Evolutionary conservation across 2,888 invertebrate genomes (phyloP), one percentile per base, ranked within the genome.

Genomic region (Amorpha juglandis): DNA sequence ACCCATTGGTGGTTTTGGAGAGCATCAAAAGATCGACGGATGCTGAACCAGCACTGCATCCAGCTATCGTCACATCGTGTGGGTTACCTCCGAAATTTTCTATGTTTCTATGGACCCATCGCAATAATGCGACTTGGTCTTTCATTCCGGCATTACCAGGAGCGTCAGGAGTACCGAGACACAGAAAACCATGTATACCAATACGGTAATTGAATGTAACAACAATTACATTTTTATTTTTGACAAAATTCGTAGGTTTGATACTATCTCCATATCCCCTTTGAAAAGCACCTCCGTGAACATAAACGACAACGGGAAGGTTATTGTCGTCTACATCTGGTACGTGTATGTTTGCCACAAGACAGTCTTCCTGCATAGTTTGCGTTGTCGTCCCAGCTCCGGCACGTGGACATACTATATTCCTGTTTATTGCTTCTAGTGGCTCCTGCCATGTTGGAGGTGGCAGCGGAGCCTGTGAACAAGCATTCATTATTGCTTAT

Each of bases 261-360:
- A 76, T 8, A 42, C 66, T 69, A 67, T 83, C 76, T 0, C 90
- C 87, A 48, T 67, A 78, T 2, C 91, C 92, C 1, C 79, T 52
- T 71, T 86, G 77, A 67, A 82, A 92, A 1, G 81, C 90, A 9
- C 93, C 93, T 16, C 92, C 92, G 62, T 93, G 94, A 1, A 93
- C 77, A 58, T 81, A 76, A 11, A 93, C 86, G 42, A 92, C 69
- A 0, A 93, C 93, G 3, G 93, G 86, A 6, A 86, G 68, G 27
- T 81, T 77, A 3, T 64, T 74, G 42, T 75, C 73, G 50, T 70
- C 64, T 42, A 81, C 83, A 45, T 83, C 77, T 4, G 89, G 87
- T 0, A 84, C 82, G 58, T 79, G 88, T 6, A 91, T 78, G 69
- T 85, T 91, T 6, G 87, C 76, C 33, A 86, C 76, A 2, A 91